Conservation (phyloP, 35 echinoderm and acorn worm genomes). For the Nesometra sesokonis region DNA sequence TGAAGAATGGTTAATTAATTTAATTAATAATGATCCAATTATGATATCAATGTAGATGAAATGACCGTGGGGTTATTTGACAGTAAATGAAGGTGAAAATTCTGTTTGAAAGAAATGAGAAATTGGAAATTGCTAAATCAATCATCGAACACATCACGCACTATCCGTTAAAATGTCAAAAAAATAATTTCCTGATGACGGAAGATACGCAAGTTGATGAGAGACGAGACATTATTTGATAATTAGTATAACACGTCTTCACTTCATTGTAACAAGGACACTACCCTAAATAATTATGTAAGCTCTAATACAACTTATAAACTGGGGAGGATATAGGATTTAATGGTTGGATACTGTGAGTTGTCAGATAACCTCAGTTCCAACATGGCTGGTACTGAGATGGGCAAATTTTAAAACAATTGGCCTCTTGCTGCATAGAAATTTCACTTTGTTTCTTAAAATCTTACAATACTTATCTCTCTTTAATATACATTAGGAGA, state of each 20-base stretch:
- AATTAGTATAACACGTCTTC: not conserved
- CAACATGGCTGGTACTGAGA: no score
- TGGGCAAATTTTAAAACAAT: no score
- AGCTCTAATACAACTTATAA: no score
- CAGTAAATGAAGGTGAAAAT: not conserved
- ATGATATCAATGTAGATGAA: not conserved
- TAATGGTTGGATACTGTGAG: no score
- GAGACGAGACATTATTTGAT: not conserved
- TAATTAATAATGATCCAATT: not conserved
- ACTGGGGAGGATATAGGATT: no score
- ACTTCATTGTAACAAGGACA: not conserved
- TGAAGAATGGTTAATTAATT: not conserved
- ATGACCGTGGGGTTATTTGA: not conserved
- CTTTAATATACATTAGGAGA: no score
- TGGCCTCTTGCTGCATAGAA: no score
- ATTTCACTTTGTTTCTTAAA: no score
- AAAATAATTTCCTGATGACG: not conserved
- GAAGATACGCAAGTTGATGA: not conserved
- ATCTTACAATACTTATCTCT: no score
- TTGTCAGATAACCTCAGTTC: no score
- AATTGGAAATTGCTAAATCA: not conserved
- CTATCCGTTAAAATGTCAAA: not conserved
- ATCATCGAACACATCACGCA: not conserved
- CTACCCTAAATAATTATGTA: not conserved
- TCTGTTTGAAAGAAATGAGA: not conserved